Conservation (phyloP, 2,888 invertebrate species). For the Parasteatoda lunata region DNA sequence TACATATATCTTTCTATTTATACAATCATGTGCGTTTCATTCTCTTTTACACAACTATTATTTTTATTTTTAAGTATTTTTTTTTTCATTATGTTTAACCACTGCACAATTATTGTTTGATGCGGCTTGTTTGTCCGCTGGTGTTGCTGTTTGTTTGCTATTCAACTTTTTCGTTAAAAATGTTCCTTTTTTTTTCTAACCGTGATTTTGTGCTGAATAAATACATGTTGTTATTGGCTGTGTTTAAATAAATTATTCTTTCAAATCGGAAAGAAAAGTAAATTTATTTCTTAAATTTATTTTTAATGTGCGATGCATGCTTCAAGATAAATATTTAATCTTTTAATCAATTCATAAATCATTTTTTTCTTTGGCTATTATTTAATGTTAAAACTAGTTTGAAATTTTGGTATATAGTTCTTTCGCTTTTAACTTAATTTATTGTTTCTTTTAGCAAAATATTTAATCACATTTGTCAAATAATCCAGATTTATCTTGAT, state of each 20-base stretch:
- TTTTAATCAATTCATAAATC: too few species aligned
- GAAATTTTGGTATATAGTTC: too few species aligned
- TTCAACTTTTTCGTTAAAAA: not conserved
- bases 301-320: not conserved
- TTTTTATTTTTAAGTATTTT: not conserved
- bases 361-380: too few species aligned
- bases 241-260: slow-evolving; percentile 68
- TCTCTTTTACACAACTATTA: not conserved
- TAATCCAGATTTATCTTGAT: too few species aligned
- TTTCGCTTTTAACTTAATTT: too few species aligned
- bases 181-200: slow-evolving; percentile 10
- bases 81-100: not conserved
- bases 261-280: slow-evolving; percentile 39
- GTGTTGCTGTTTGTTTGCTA: not conserved
- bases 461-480: too few species aligned
- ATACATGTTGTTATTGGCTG: slow-evolving; percentile 56
- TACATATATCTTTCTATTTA: slow-evolving; percentile 42
- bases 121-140: slow-evolving; percentile 28
- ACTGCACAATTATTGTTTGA: slow-evolving; percentile 22
- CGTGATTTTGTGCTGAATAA: slow-evolving; percentile 51
- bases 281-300: not conserved
- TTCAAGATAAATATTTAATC: not conserved
- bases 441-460: too few species aligned
- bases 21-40: not conserved
- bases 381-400: too few species aligned